Evolutionary conservation across 2,113 vertebrate genomes (phyloP).

Genomic region (Suricata suricatta): DNA sequence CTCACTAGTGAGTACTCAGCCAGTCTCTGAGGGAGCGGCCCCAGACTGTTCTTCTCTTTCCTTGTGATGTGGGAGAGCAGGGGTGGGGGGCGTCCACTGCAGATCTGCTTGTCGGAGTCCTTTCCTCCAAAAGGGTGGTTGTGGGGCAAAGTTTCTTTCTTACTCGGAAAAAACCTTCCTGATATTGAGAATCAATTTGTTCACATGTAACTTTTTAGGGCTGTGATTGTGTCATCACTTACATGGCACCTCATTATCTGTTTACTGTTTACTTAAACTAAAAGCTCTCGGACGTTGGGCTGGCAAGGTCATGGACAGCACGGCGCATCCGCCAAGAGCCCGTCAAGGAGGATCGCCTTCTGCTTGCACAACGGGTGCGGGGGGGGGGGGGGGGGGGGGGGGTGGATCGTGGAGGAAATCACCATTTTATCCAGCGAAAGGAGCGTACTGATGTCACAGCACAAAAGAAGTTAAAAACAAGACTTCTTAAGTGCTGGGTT

Average conservation of each 20-base stretch:
- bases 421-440: background rate
- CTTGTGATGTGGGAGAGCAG: background rate
- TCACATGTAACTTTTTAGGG: background rate
- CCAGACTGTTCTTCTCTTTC: background rate
- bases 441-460: background rate
- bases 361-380: background rate
- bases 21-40: background rate
- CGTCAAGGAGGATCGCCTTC: background rate
- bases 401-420: background rate
- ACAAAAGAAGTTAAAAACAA: background rate
- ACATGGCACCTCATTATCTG: background rate
- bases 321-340: background rate
- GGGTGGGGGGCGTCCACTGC: too few relatives aligned
- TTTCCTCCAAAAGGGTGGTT: background rate
- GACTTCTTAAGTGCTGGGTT: background rate
- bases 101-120: background rate
- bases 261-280: background rate
- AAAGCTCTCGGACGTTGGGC: background rate
- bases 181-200: background rate
- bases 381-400: background rate
- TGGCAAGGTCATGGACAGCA: accelerated
- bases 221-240: background rate
- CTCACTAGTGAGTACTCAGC: background rate
- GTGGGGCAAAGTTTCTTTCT: background rate
- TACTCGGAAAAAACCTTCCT: background rate